phyloP scores from a whole-genome alignment of 2,797 vertebrate species.

The Aratinga solstitialis region DNA sequence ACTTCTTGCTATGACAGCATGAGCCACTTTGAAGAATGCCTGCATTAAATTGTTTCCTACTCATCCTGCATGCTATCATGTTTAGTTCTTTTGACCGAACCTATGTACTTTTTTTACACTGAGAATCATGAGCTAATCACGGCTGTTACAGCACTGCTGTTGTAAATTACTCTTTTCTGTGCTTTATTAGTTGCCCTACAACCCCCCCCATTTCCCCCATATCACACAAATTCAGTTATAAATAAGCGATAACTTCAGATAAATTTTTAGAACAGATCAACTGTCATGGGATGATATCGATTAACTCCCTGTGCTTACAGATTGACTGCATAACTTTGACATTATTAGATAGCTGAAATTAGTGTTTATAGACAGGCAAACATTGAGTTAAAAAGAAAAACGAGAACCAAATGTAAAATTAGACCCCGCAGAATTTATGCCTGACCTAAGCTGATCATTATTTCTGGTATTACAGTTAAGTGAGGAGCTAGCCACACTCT shows the following conservation, averaged over 20 bases:
- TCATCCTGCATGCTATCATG: not conserved
- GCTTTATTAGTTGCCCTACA: fast-evolving
- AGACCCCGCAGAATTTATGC: not conserved
- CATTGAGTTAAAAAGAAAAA: not conserved
- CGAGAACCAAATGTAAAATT: not conserved
- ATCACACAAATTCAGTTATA: not conserved
- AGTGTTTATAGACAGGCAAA: not conserved
- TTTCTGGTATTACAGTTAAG: not conserved
- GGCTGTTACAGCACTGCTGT: not conserved
- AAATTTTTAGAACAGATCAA: not conserved
- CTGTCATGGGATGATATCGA: not conserved
- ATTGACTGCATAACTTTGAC: not conserved
- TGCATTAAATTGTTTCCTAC: not conserved
- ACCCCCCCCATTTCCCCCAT: not conserved
- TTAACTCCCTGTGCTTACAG: not conserved
- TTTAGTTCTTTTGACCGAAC: not conserved
- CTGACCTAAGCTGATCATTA: not conserved
- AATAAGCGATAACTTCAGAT: not conserved
- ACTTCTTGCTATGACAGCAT: not conserved
- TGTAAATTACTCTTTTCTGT: not conserved
- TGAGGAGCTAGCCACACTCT: not conserved
- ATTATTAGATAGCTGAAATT: not conserved
- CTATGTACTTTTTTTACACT: not conserved
- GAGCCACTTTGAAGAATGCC: not conserved
- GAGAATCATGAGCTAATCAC: not conserved